phyloP scores from a whole-genome alignment of 2,797 vertebrate species.

The Garrulus glandarius region DNA sequence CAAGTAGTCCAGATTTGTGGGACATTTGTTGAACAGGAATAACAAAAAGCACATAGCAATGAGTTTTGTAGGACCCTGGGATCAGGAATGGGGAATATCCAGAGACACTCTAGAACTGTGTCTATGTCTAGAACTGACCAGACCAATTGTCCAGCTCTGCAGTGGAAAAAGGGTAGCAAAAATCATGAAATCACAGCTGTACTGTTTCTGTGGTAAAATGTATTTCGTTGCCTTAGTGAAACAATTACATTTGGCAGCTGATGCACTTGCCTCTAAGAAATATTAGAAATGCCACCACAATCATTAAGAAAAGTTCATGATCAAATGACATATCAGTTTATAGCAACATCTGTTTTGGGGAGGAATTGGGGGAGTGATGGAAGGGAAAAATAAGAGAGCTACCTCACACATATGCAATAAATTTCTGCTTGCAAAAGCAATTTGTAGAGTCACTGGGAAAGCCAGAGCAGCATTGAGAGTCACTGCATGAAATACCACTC shows the following conservation, averaged over 20 bases:
- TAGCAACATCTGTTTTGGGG: conserved; percentile 6
- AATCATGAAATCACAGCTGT: neutral
- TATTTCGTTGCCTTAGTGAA: neutral
- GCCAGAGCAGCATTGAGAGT: neutral
- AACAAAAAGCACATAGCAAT: neutral
- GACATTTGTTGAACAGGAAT: neutral
- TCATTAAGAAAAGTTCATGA: conserved; percentile 46
- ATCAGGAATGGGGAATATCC: neutral
- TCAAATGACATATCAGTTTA: neutral
- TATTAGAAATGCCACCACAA: conserved; percentile 31
- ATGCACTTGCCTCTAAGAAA: conserved; percentile 30
- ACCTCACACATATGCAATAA: neutral
- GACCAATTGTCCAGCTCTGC: neutral
- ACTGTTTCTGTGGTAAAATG: neutral
- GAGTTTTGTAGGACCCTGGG: neutral
- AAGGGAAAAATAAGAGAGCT: neutral
- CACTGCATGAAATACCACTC: neutral
- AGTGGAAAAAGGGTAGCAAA: neutral
- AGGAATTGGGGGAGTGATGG: neutral
- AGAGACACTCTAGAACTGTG: neutral
- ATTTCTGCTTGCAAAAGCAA: neutral
- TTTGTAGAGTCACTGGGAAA: neutral
- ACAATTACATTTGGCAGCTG: neutral
- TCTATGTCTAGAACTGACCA: neutral
- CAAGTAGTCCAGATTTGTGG: neutral